These are phyloP conservation scores for Okamejei kenojei DNA, from an alignment of 2,797 vertebrate genomes.

Conservation along the genomic window DNA sequence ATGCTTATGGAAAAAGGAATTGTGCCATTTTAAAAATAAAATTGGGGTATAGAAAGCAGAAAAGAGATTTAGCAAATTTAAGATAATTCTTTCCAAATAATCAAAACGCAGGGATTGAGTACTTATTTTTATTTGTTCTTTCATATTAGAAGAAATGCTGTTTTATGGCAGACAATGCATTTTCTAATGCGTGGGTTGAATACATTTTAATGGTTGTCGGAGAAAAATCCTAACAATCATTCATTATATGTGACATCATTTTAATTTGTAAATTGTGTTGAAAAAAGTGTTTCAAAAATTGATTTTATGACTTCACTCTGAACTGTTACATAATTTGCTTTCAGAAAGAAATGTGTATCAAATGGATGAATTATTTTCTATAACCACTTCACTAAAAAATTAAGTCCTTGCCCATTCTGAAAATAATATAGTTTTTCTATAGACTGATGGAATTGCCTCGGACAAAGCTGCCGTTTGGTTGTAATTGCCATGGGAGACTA, in stretches of 20 bases:
- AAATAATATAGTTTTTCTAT: background rate
- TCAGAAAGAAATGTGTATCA: background rate
- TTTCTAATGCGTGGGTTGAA: background rate
- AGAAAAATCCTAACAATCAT: background rate
- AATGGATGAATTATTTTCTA: background rate
- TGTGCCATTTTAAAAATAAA: background rate
- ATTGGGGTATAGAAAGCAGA: background rate
- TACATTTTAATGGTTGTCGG: background rate
- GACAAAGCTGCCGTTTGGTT: too few species aligned
- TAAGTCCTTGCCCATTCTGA: background rate
- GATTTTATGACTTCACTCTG: background rate
- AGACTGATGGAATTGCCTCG: too few species aligned
- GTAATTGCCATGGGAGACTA: too few species aligned
- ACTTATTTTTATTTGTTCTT: background rate
- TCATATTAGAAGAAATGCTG: background rate
- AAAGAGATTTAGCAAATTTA: background rate
- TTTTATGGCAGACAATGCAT: background rate
- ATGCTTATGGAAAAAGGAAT: background rate
- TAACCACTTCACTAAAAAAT: background rate
- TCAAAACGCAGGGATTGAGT: background rate
- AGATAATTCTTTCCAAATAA: background rate
- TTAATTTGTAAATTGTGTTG: background rate
- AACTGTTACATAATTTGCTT: background rate
- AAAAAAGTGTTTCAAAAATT: background rate
- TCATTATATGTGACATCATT: background rate